Evolutionary conservation across 1,140 invertebrate species (phyloP), one percentile per base, ranked within the genome.

Genomic region (Neodiprion lecontei): DNA sequence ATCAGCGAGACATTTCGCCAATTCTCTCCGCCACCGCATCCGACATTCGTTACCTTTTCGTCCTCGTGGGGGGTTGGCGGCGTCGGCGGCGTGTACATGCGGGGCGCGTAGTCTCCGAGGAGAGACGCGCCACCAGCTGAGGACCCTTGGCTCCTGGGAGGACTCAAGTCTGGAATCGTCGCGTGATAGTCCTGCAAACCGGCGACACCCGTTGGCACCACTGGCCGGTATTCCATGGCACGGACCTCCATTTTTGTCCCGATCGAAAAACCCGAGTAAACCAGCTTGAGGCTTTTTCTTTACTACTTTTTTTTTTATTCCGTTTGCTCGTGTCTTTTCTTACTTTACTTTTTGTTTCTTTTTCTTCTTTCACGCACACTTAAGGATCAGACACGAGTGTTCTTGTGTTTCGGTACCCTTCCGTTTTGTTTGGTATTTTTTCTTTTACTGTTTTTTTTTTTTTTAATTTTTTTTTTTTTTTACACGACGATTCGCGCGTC

Each of bases 1-100:
- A 40, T 40, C 5, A 40, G 1, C 28, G 28, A 40, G 28, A 3
- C 28, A 5, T 40, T 40, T 40, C 28, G 28, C 28, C 2, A 40
- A 40, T 40, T 40, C 28, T 40, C 28, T 40, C 28, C 1, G 28
- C 28, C 53, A 0, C 3, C 8, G 53, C 9, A 7, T 69, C 21
- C 7, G 17, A 69, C 40, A 23, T 21, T 71, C 48, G 10, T 81
- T 87, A 88, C 87, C 87, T 88, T 88, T 70, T 87, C 87, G 76
- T 88, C 87, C 71, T 88, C 87, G 79, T 88, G 86, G 69, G 87
- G 87, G 67, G 87, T 88, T 69, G 87, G 87, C 28, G 87, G 87
- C 40, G 87, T 88, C 75, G 87, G 87, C 69, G 87, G 87, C 67
- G 87, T 88, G 79, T 88, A 88, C 87, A 88, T 88, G 75, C 87